Evolutionary conservation across 2,797 vertebrate species (phyloP), one percentile per base, ranked within the genome.

Genomic region (Dicrostonyx torquatus): DNA sequence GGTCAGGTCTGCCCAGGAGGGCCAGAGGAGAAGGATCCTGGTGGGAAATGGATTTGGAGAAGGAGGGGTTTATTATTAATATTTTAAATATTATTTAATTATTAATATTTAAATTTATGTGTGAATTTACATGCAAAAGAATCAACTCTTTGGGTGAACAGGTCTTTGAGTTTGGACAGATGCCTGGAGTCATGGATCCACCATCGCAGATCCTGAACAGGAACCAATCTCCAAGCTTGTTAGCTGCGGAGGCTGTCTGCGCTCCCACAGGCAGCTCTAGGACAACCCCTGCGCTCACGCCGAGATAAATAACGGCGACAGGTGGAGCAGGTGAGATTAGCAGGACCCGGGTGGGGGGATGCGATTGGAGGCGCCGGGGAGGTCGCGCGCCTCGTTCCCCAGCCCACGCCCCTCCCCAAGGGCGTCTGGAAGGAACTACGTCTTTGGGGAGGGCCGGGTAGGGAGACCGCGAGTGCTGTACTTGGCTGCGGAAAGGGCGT

Each of bases 251-350:
- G 73, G 73, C 34, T 37, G 87, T 79, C 89, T 1, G 68, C 70
- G 73, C 92, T 94, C 94, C 93, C 93, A 70, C 29, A 0, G 73
- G 89, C 43, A 48, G 20, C 80, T 45, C 91, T 70, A 43, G 60
- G 5, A 53, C 84, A 83, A 31, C 78, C 84, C 83, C 45, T 11
- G 82, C 43, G 37, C 84, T 55, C 94, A 53, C 43, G 40, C 91
- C 24, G 93, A 93, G 92, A 96, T 96, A 85, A 95, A 97, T 85
- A 91, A 96, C 94, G 87, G 94, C 85, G 95, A 90, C 96, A 94
- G 94, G 97, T 94, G 94, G 94, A 97, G 94, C 87, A 95, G 96
- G 97, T 95, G 93, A 97, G 97, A 95, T 91, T 60, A 72, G 91
- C 94, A 86, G 89, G 89, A 95, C 84, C 13, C 0, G 20, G 62